These are phyloP conservation scores for Malachius bipustulatus DNA, from an alignment of 2,888 invertebrate species.

Conservation along the genomic window DNA sequence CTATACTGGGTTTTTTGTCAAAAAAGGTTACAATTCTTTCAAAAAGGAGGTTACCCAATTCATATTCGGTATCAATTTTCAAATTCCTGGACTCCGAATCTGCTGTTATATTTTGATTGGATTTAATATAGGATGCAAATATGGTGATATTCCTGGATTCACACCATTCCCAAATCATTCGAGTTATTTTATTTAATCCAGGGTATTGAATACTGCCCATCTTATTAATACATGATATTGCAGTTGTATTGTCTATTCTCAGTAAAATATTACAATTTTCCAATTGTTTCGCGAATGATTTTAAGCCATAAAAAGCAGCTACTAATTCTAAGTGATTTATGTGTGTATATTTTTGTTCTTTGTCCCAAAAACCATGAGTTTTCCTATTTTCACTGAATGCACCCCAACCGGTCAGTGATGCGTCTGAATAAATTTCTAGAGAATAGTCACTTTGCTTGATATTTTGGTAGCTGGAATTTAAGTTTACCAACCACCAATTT, in stretches of 20 bases:
- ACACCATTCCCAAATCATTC: constrained; percentile 19
- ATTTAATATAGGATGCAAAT: constrained; percentile 18
- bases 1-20: constrained; percentile 7
- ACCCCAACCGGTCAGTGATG: constrained; percentile 9
- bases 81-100: constrained; percentile 20
- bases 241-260: constrained; percentile 20
- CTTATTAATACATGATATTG: constrained; percentile 18
- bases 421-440: constrained; percentile 8
- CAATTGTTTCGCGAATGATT: constrained; percentile 15
- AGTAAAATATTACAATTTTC: constrained; percentile 16
- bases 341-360: constrained; percentile 4
- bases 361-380: too few relatives aligned
- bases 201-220: constrained; percentile 18
- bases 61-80: constrained; percentile 16
- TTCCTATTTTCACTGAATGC: constrained; percentile 3
- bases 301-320: constrained; percentile 15
- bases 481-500: too few relatives aligned
- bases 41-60: constrained; percentile 6
- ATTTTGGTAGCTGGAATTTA: too few relatives aligned
- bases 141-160: constrained; percentile 16
- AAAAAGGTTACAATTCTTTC: neutral
- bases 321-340: constrained; percentile 17
- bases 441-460: too few relatives aligned
- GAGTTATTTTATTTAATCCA: constrained; percentile 13
- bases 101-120: constrained; percentile 17